A percentile compares a stretch with the other conserved stretches of the same genome.
Conservation (phyloP, 2,113 vertebrate species). For the Triplophysa dalaica region DNA sequence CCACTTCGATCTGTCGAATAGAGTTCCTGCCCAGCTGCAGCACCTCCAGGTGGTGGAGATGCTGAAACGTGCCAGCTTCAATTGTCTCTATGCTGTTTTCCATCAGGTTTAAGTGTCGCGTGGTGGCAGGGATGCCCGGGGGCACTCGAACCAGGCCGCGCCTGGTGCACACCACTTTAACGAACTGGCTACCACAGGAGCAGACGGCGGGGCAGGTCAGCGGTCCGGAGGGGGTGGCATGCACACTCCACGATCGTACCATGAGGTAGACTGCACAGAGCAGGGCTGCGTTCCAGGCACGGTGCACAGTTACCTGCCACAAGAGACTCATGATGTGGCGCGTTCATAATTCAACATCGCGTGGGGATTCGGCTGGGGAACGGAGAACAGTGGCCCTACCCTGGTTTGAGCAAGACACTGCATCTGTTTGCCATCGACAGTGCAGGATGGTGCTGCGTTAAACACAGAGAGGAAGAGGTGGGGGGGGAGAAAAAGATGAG, state of each 20-base stretch:
- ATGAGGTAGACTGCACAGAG: slow-evolving; percentile 89
- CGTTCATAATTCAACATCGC: slow-evolving; percentile 98
- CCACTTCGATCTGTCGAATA: slow-evolving; percentile 97
- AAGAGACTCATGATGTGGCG: slow-evolving; percentile 98
- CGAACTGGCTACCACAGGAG: slow-evolving; percentile 96
- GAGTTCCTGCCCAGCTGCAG: slow-evolving; percentile 93
- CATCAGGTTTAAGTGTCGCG: slow-evolving; percentile 96
- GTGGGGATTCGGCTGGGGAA: slow-evolving; percentile 80
- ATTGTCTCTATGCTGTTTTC: slow-evolving; percentile 97
- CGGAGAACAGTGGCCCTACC: slow-evolving; percentile 86
- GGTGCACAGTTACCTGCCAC: slow-evolving; percentile 97
- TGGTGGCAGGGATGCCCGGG: slow-evolving; percentile 90
- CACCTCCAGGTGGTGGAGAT: slow-evolving; percentile 95
- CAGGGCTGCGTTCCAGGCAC: slow-evolving; percentile 91
- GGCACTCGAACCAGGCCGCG: slow-evolving; percentile 88
- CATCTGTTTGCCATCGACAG: slow-evolving; percentile 86
- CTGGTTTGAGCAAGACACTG: slow-evolving; percentile 85
- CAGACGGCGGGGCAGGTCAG: slow-evolving; percentile 94
- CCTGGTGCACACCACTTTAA: slow-evolving; percentile 97
- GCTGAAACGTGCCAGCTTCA: slow-evolving; percentile 94
- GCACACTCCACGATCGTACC: slow-evolving; percentile 86
- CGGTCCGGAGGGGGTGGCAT: slow-evolving; percentile 82
- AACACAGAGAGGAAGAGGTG: slow-evolving; percentile 50
- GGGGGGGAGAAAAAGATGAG: slow-evolving; percentile 41
- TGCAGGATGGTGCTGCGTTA: slow-evolving; percentile 68